These are phyloP conservation scores for Sebastes nivosus DNA, from an alignment of 2,797 vertebrate genomes.

Conservation along the genomic window DNA sequence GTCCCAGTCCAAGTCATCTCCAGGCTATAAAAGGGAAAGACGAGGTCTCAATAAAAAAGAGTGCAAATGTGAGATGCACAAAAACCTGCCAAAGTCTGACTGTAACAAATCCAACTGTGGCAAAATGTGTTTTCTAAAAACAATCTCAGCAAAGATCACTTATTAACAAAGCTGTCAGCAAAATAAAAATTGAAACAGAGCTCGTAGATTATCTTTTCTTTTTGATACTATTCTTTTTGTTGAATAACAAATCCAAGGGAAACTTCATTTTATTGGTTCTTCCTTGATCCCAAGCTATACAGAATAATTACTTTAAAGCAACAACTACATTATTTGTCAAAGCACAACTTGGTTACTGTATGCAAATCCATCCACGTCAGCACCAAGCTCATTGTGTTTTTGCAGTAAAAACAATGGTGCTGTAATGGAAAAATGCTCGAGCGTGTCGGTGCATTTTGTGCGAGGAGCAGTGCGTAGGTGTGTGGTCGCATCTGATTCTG, in stretches of 20 bases:
- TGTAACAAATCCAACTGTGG: background rate
- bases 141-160: no score
- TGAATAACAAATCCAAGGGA: background rate
- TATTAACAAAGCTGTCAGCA: background rate
- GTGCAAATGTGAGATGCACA: background rate
- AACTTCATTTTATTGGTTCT: background rate
- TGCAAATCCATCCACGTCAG: background rate
- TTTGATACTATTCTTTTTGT: background rate
- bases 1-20: constrained; percentile 78
- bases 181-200: background rate
- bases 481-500: constrained; percentile 36
- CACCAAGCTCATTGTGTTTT: background rate
- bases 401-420: constrained; percentile 21
- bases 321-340: background rate
- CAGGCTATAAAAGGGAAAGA: constrained; percentile 35
- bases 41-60: background rate
- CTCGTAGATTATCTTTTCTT: background rate
- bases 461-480: constrained; percentile 53
- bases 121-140: background rate
- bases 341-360: background rate
- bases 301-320: background rate
- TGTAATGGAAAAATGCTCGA: constrained; percentile 43
- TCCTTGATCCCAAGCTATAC: background rate
- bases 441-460: constrained; percentile 15
- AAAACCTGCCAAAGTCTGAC: background rate